A percentile compares a stretch with the other conserved stretches of the same genome.
These are phyloP conservation scores for Dusona sp. DNA, from an alignment of 2,888 invertebrate species.

Conservation along the genomic window DNA sequence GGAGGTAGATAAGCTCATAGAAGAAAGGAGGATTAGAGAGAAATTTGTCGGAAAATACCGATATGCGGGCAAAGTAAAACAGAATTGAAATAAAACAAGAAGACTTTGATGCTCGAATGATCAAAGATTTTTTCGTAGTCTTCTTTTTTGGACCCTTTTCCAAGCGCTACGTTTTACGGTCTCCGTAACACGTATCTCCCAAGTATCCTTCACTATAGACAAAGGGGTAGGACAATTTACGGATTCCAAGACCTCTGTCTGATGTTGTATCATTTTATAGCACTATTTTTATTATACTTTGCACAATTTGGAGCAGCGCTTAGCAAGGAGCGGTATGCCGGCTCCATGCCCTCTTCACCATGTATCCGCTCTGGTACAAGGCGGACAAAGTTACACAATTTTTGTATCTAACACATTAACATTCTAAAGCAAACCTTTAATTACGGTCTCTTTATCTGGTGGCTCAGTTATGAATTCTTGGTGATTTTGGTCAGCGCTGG, in stretches of 20 bases:
- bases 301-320: neutral
- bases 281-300: neutral
- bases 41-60: constrained; percentile 74
- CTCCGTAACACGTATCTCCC: constrained; percentile 15
- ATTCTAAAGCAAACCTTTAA: neutral
- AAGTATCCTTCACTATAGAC: constrained; percentile 54
- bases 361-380: neutral
- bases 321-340: neutral
- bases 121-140: constrained; percentile 74
- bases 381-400: neutral
- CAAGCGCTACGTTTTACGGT: constrained; percentile 41
- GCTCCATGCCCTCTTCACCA: neutral
- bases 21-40: constrained; percentile 60
- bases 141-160: constrained; percentile 38
- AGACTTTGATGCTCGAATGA: constrained; percentile 78
- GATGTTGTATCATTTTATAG: neutral
- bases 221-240: constrained; percentile 48
- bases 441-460: constrained; percentile 7
- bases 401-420: neutral
- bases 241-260: constrained; percentile 35
- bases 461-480: constrained; percentile 2
- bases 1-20: constrained; percentile 34
- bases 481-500: constrained; percentile 37
- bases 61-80: constrained; percentile 82
- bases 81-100: constrained; percentile 81